Conservation (phyloP, 2,888 invertebrate genomes). For the Creontiades dilutus region DNA sequence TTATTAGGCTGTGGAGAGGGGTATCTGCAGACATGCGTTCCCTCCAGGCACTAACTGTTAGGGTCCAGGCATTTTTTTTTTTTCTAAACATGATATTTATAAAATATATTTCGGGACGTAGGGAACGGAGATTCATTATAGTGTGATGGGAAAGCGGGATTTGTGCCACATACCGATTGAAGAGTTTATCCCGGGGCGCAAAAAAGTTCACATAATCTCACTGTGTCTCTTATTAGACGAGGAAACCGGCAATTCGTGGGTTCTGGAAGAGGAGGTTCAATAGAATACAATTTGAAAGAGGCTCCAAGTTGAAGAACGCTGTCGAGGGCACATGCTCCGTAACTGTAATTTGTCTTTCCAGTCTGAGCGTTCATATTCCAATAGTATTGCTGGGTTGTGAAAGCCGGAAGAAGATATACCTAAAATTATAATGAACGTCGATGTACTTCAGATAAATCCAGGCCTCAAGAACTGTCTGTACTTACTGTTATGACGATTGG, state of each 20-base stretch:
- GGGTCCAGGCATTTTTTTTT: conserved; percentile 5
- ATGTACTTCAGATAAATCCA: no score
- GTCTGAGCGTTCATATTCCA: no score
- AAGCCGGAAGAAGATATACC: no score
- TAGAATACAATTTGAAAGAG: no score
- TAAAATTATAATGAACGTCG: no score
- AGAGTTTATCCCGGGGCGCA: background rate
- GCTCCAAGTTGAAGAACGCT: no score
- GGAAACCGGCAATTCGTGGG: background rate
- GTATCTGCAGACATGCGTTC: conserved; percentile 14
- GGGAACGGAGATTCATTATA: conserved; percentile 19
- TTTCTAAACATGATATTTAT: conserved; percentile 22
- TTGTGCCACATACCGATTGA: conserved; percentile 33
- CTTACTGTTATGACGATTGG: no score
- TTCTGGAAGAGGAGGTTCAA: background rate
- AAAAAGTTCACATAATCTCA: background rate
- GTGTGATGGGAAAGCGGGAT: conserved; percentile 27
- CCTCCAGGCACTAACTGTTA: conserved; percentile 27
- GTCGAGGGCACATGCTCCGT: no score
- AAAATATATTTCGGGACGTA: conserved; percentile 9
- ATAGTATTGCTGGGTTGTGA: no score
- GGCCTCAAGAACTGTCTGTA: no score
- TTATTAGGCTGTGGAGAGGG: background rate
- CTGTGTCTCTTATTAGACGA: background rate
- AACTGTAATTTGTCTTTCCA: no score